Conservation (phyloP, 2,888 invertebrate genomes). For the Cantharis flavilabris region DNA sequence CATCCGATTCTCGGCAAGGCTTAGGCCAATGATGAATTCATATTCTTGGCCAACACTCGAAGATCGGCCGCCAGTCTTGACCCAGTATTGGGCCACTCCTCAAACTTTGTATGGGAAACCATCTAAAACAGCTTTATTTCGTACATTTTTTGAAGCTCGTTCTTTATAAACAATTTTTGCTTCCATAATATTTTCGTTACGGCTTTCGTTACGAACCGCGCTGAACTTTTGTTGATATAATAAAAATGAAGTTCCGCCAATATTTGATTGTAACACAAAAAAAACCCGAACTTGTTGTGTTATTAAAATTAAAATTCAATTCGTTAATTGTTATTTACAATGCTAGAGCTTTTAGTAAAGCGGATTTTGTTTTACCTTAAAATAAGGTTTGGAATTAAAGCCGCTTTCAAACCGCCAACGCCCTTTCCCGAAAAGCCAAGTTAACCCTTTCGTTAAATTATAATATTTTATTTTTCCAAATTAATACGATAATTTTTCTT, state of each 20-base stretch:
- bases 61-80: too few relatives aligned
- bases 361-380: background rate
- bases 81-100: too few relatives aligned
- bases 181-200: background rate
- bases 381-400: background rate
- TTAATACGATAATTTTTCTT: background rate
- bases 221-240: background rate
- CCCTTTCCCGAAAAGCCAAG: background rate
- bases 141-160: background rate
- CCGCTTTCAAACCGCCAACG: background rate
- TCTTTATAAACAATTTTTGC: background rate
- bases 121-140: background rate
- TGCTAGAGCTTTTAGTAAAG: background rate
- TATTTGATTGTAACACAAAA: background rate
- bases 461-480: background rate
- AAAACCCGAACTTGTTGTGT: background rate
- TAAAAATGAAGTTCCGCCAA: background rate
- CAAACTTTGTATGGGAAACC: too few relatives aligned
- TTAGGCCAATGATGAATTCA: too few relatives aligned
- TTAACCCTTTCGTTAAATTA: background rate
- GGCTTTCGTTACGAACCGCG: background rate
- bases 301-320: background rate
- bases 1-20: too few relatives aligned
- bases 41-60: too few relatives aligned
- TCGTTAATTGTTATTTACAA: background rate